phyloP scores from a whole-genome alignment of 2,113 vertebrate genomes.

The Nesogale talazaci region DNA sequence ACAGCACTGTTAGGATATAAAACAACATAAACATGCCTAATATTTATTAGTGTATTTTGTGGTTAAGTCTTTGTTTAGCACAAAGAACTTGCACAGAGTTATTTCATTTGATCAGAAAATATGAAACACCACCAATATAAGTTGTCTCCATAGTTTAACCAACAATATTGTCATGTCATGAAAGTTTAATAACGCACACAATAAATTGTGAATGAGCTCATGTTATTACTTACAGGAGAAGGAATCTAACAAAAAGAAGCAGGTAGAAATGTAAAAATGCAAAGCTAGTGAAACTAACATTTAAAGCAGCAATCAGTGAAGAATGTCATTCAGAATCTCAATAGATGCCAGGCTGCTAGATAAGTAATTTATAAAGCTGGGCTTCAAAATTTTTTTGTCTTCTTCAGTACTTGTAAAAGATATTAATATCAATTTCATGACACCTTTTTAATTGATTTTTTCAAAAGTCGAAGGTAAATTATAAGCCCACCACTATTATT shows the following conservation, averaged over 20 bases:
- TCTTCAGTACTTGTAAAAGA: neutral
- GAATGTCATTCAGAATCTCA: constrained; percentile 37
- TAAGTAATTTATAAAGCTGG: constrained; percentile 36
- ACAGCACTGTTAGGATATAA: neutral
- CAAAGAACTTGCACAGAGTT: constrained; percentile 5
- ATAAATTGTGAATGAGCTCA: constrained; percentile 57
- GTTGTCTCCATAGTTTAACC: constrained; percentile 24
- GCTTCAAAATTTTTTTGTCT: constrained; percentile 34
- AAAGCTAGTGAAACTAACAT: constrained; percentile 46
- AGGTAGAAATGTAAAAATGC: constrained; percentile 22
- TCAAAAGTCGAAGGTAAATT: neutral
- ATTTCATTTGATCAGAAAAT: constrained; percentile 44
- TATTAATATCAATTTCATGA: neutral
- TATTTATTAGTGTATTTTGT: neutral
- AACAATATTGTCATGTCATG: constrained; percentile 16
- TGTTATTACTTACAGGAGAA: constrained; percentile 4
- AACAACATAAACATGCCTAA: neutral
- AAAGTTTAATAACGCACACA: constrained; percentile 63
- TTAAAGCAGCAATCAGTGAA: constrained; percentile 60
- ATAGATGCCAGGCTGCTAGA: neutral
- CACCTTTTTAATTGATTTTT: neutral
- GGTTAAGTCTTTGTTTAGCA: neutral
- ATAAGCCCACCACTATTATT: neutral
- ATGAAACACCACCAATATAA: constrained; percentile 14
- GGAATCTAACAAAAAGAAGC: neutral